Percentiles rank a stretch among this genome's conserved stretches.
Evolutionary conservation across 2,113 vertebrate genomes (phyloP).

Genomic region (Eretmochelys imbricata): DNA sequence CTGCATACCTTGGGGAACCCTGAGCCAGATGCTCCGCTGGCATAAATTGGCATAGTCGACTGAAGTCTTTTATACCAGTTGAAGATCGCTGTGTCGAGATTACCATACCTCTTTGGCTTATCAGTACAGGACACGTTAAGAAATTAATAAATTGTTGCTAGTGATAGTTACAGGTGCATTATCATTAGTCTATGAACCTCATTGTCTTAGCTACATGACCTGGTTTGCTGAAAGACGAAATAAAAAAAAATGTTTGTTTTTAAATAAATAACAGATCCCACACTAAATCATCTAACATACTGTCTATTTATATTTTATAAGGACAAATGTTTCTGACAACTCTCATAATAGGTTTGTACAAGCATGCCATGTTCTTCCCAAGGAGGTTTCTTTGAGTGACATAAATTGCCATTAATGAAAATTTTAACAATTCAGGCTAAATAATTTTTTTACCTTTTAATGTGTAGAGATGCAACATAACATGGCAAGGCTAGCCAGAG

Average conservation of each 20-base stretch:
- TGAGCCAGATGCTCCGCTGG: not conserved
- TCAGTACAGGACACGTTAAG: not conserved
- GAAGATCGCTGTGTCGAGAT: not conserved
- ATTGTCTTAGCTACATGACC: conserved; percentile 62
- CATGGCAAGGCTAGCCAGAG: conserved; percentile 78
- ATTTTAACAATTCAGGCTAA: conserved; percentile 91
- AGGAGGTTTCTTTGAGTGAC: conserved; percentile 86
- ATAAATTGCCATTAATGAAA: conserved; percentile 94
- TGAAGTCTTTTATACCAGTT: not conserved
- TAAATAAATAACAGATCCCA: conserved; percentile 85
- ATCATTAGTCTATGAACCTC: conserved; percentile 51
- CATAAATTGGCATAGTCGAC: not conserved
- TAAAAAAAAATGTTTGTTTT: conserved; percentile 78
- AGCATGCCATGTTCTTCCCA: conserved; percentile 85
- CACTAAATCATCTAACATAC: conserved; percentile 81
- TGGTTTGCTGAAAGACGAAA: conserved; percentile 75
- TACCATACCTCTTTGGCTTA: not conserved
- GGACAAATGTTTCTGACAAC: conserved; percentile 94
- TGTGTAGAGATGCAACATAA: conserved; percentile 77
- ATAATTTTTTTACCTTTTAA: conserved; percentile 92
- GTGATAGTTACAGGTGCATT: conserved; percentile 42
- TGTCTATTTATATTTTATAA: conserved; percentile 92
- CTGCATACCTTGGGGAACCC: not conserved
- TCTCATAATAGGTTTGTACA: conserved; percentile 92
- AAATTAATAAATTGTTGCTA: not conserved